Base-by-base conservation (phyloP, 1,140 invertebrate genomes). In the Zaprionus camerounensis region DNA sequence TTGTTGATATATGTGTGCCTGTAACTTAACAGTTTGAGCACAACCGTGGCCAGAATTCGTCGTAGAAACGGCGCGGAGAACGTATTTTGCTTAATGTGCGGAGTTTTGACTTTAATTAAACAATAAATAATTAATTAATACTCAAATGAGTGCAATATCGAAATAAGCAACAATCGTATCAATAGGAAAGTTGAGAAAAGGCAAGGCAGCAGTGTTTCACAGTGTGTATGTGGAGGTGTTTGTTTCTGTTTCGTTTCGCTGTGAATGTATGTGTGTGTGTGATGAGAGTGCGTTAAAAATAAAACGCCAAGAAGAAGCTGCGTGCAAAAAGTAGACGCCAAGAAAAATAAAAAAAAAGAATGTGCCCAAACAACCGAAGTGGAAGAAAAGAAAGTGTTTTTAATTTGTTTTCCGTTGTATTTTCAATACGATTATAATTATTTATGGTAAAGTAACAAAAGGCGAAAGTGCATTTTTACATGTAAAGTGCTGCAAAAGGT, bases 231-330 rank as follows among this genome's bases (percentile, higher is more conserved):
- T 71, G 41, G 22, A 34, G 55, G 55, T 70, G 61, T 61, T 70
- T 68, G 82, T 75, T 67, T 62, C 46, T 64, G 44, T 69, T 55
- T 58, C 38, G 68, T 53, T 59, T 70, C 9, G 41, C 57, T 64
- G 76, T 67, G 63, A 49, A 38, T 65, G 55, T 53, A 46, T 68
- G 70, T 55, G 72, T 53, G 68, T 70, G 68, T 70, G 67, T 38
- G 71, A 81, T 46, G 57, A 72, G 62, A 72, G 74, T 76, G 75
- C 71, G 75, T 88, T 88, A 88, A 90, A 88, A 88, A 88, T 88
- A 88, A 88, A 88, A 88, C 84, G 84, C 85, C 77, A 68, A 74
- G 84, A 84, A 88, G 78, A 84, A 88, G 78, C 81, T 79, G 85
- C 70, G 84, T 90, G 85, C 85, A 74, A 86, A 85, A 86, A 84